Evolutionary conservation across 2,888 invertebrate genomes (phyloP), one percentile per base, ranked within the genome.

Genomic region (Tridacna crocea): DNA sequence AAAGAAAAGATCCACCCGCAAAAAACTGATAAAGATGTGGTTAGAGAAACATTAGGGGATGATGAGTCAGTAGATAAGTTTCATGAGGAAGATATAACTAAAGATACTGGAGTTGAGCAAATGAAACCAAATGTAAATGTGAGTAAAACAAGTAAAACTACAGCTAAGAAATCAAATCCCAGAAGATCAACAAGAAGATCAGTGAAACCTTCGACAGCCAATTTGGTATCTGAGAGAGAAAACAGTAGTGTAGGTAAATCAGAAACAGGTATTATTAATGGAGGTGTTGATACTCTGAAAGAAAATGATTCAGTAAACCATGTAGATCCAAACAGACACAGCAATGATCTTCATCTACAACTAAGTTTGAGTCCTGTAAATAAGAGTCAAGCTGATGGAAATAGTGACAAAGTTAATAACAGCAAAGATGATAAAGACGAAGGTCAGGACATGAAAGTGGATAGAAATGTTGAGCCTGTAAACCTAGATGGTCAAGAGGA

Each of bases 131-230:
- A 61, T 10, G 13, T 1, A 22, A 19, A 22, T 51, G 13, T 17
- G 13, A 27, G n/a, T 22, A 63, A 65, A 24, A 24, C n/a, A 75
- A 75, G 63, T 2, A 65, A 24, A 61, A 12, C 15, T 46, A 24
- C 55, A 55, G 3, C 46, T 22, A 36, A 26, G 26, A 47, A 65
- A 75, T 48, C 22, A 48, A 48, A 63, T 22, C 46, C 63, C 46
- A 75, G 75, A 47, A 75, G 55, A 60, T 75, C 75, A 75, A 48
- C 65, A 22, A 75, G 70, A 47, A 24, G n/a, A 12, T 70, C 70
- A 8, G 0, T 66, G 1, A 46, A 66, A 12, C 46, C 66, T 46
- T 65, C 17, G 3, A 55, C 55, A 6, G 55, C 36, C 2, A 4
- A 8, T 36, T 36, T 36, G 36, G 36, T 36, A 36, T 8, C 36